Conservation (phyloP, 1,140 invertebrate species). For the Dendrolimus punctatus region DNA sequence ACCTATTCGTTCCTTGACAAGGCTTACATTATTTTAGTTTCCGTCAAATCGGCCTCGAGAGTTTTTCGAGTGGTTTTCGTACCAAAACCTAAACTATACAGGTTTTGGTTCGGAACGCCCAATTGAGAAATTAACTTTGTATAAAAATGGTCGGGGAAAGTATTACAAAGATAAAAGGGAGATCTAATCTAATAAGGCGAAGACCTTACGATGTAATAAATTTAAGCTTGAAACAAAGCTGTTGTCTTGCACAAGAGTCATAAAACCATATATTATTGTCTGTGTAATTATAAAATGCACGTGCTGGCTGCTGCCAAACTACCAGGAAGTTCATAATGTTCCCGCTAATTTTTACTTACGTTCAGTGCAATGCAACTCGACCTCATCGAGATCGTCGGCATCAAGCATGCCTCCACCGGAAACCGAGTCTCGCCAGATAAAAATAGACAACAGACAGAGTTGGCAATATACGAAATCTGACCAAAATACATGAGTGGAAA, state of each 20-base stretch:
- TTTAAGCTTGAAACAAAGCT: no score
- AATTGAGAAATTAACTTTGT: no score
- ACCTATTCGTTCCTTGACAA: no score
- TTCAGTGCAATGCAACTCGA: conserved; percentile 12
- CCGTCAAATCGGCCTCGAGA: not conserved
- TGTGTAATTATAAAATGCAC: not conserved
- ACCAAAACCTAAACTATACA: no score
- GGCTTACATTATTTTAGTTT: not conserved
- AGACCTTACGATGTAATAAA: no score
- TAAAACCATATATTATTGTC: no score
- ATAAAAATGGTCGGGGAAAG: no score
- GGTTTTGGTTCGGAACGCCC: no score
- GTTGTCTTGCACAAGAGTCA: no score
- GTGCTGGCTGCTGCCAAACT: not conserved
- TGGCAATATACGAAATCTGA: conserved; percentile 22
- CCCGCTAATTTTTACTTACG: conserved; percentile 10
- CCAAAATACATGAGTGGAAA: conserved; percentile 13
- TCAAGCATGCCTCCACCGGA: conserved; percentile 29
- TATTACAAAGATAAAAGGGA: no score
- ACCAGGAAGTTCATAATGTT: conserved; percentile 6
- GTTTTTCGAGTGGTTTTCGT: no score
- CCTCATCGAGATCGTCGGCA: conserved; percentile 8
- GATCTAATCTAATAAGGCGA: no score
- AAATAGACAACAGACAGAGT: conserved; percentile 35
- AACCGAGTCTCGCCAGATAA: conserved; percentile 32